phyloP scores from a whole-genome alignment of 2,888 invertebrate genomes.

The Mongoloraphidia duomilia region DNA sequence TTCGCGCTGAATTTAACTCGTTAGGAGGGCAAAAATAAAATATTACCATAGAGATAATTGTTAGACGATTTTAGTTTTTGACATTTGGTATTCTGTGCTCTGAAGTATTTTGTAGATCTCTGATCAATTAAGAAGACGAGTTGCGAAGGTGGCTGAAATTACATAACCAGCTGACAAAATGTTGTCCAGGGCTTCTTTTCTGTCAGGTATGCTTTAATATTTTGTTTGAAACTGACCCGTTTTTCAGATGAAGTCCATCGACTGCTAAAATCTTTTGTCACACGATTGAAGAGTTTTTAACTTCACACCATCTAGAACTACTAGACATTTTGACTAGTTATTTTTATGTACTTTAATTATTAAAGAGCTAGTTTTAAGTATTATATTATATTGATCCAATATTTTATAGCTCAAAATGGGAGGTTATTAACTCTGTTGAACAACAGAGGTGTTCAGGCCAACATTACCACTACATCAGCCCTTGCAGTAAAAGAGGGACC shows the following conservation, averaged over 20 bases:
- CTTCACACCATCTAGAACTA: no score
- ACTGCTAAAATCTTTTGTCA: not conserved
- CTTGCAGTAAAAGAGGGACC: conserved; percentile 43
- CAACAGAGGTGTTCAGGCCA: conserved; percentile 28
- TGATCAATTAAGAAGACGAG: no score
- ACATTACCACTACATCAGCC: conserved; percentile 25
- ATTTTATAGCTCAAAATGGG: conserved; percentile 33
- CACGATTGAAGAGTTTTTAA: not conserved
- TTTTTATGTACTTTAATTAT: not conserved
- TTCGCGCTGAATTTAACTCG: no score
- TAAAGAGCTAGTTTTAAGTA: not conserved
- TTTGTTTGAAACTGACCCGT: conserved; percentile 1
- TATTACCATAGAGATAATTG: no score
- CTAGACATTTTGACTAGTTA: not conserved
- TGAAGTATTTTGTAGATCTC: no score
- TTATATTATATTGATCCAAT: not conserved
- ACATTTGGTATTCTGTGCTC: no score
- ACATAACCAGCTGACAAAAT: conserved; percentile 32
- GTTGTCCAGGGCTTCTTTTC: conserved; percentile 53
- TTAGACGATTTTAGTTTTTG: no score
- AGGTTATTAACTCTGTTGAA: conserved; percentile 33
- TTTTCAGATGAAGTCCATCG: not conserved
- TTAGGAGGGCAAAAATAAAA: no score
- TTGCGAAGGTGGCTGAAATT: not conserved
- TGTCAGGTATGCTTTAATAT: conserved; percentile 40